Percentiles rank a stretch among this genome's conserved stretches.
phyloP scores from a whole-genome alignment of 2,797 vertebrate species.

The Cyprinodon diabolis region DNA sequence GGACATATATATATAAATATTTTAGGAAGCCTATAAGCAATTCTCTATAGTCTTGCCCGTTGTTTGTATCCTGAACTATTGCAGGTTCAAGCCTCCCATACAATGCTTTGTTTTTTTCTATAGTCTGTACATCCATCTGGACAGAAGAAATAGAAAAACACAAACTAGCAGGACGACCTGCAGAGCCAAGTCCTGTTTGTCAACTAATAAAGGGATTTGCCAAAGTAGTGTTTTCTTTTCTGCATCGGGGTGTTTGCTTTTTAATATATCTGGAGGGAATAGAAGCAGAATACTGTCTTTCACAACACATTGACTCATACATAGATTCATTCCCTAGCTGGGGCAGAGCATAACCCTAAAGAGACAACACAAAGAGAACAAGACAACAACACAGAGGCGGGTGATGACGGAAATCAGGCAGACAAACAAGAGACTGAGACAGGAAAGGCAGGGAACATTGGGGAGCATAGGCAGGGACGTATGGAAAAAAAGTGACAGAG shows the following conservation, averaged over 20 bases:
- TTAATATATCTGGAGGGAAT: constrained; percentile 34
- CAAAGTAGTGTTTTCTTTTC: neutral
- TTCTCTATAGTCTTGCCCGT: constrained; percentile 38
- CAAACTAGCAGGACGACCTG: constrained; percentile 15
- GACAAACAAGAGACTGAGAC: constrained; percentile 50
- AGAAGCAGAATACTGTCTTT: constrained; percentile 43
- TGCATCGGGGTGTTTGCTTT: constrained; percentile 31
- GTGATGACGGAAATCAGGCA: constrained; percentile 52
- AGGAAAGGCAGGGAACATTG: constrained; percentile 21
- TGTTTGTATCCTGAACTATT: constrained; percentile 53
- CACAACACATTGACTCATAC: constrained; percentile 53
- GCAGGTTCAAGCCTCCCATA: constrained; percentile 37
- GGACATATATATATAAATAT: constrained; percentile 12
- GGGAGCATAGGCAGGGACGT: constrained; percentile 19
- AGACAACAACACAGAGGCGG: constrained; percentile 49
- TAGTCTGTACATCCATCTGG: constrained; percentile 21
- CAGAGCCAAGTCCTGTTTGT: constrained; percentile 9
- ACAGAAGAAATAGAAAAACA: constrained; percentile 35
- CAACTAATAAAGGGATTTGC: constrained; percentile 4
- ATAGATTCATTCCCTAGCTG: constrained; percentile 48
- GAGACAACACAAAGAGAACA: constrained; percentile 48
- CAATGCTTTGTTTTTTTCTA: constrained; percentile 41
- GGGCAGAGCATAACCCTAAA: constrained; percentile 39
- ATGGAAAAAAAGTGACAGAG: constrained; percentile 22
- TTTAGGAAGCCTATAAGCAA: constrained; percentile 42